Evolutionary conservation across 53 echinoderm and acorn worm genomes (phyloP).

Genomic region (Crossaster papposus): DNA sequence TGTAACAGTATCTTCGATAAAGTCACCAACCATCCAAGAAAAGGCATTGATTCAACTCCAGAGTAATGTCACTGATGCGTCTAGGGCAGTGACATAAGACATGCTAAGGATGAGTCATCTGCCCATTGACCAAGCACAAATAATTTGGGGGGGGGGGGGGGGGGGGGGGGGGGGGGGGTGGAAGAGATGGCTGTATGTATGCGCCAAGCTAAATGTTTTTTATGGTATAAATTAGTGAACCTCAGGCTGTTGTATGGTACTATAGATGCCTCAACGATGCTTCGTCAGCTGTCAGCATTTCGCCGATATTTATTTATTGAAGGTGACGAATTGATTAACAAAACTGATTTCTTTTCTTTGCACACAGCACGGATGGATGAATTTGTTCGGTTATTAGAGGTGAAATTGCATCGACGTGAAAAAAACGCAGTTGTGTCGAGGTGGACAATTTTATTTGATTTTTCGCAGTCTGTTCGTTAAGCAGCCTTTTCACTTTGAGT

Average conservation of each 20-base stretch:
- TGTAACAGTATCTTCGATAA: not conserved
- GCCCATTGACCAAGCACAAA: not conserved
- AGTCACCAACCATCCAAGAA: not conserved
- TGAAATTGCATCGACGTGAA: too few species aligned
- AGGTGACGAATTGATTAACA: constrained; percentile 22
- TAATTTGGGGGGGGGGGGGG: constrained; percentile 28
- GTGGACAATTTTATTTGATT: too few species aligned
- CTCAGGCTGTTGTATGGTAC: not conserved
- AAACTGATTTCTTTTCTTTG: not conserved
- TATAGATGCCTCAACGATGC: not conserved
- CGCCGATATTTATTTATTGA: constrained; percentile 6
- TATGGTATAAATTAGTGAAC: not conserved
- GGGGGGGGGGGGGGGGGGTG: constrained; percentile 13
- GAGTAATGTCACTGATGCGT: constrained; percentile 31
- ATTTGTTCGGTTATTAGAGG: not conserved
- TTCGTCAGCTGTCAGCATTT: not conserved
- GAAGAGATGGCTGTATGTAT: too few species aligned
- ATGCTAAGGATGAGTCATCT: constrained; percentile 32
- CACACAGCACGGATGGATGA: not conserved
- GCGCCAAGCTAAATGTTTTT: not conserved
- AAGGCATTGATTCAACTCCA: constrained; percentile 1
- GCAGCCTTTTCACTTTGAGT: too few species aligned
- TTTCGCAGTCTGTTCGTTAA: too few species aligned
- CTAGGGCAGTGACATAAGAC: constrained; percentile 52
- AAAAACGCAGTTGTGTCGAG: too few species aligned